A percentile compares a stretch with the other conserved stretches of the same genome.
These are phyloP conservation scores for Chiridota heheva DNA, from an alignment of 35 echinoderm and acorn worm genomes.

Conservation along the genomic window DNA sequence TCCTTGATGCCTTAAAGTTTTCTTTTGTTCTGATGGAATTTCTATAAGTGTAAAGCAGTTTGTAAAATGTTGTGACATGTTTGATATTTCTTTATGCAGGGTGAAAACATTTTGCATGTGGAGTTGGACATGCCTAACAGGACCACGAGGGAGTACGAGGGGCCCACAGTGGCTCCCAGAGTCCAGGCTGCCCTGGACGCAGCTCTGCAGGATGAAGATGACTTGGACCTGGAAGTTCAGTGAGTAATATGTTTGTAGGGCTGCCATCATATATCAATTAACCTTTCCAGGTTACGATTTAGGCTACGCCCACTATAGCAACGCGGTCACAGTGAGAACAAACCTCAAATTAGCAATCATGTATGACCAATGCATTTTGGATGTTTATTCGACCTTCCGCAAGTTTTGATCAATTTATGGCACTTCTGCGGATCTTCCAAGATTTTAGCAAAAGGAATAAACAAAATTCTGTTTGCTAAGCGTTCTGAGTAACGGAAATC, in stretches of 20 bases:
- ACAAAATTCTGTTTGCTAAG: no score
- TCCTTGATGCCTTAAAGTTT: no score
- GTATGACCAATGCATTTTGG: background rate
- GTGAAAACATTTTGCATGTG: constrained; percentile 85
- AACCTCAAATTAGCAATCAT: no score
- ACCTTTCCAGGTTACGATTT: background rate
- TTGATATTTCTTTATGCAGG: constrained; percentile 29
- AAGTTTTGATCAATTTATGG: no score
- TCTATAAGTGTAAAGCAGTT: no score
- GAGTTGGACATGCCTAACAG: constrained; percentile 98
- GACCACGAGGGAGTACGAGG: constrained; percentile 95
- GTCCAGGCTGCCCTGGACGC: constrained; percentile 96
- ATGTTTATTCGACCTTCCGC: background rate
- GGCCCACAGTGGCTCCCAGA: constrained; percentile 86
- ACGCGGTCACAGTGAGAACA: background rate
- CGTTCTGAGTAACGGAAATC: no score
- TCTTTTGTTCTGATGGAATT: no score
- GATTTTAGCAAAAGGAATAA: no score
- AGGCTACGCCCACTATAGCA: background rate
- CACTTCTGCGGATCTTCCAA: no score
- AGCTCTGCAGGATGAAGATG: constrained; percentile 95
- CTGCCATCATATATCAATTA: background rate
- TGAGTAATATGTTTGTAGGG: constrained; percentile 23
- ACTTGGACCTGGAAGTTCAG: constrained; percentile 94
- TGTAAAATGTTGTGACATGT: background rate